A percentile compares a stretch with the other conserved stretches of the same genome.
Evolutionary conservation across 2,888 invertebrate species (phyloP).

Genomic region (Hemistola chrysoprasaria): DNA sequence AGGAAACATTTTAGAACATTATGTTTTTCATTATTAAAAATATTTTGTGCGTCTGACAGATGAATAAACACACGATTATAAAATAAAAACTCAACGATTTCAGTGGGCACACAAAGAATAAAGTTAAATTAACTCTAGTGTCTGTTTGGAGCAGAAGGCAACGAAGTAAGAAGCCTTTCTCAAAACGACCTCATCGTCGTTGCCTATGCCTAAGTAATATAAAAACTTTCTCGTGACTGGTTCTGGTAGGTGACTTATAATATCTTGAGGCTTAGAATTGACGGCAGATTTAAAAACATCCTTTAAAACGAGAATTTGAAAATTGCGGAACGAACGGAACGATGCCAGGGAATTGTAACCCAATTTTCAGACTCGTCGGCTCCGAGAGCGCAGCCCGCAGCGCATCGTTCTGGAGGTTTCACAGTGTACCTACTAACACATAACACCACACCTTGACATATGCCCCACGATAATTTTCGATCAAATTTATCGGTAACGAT

Average conservation of each 20-base stretch:
- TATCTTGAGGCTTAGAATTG: conserved; percentile 43
- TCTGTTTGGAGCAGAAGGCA: conserved; percentile 27
- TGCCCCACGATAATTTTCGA: conserved; percentile 58
- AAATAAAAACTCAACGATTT: conserved; percentile 16
- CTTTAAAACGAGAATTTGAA: conserved; percentile 55
- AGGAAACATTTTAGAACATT: background rate
- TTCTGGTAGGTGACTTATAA: conserved; percentile 25
- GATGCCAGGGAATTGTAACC: conserved; percentile 54
- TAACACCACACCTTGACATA: conserved; percentile 15
- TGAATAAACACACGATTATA: conserved; percentile 17
- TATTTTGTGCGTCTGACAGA: conserved; percentile 22
- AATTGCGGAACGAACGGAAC: conserved; percentile 46
- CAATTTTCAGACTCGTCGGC: conserved; percentile 59
- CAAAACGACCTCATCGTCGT: conserved; percentile 29
- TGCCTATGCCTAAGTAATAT: conserved; percentile 38
- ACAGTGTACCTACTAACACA: conserved; percentile 32
- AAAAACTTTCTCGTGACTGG: conserved; percentile 18
- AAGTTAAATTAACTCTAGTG: conserved; percentile 38
- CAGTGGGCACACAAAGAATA: conserved; percentile 23
- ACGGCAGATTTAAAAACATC: conserved; percentile 57
- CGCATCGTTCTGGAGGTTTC: conserved; percentile 31
- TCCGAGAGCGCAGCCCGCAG: conserved; percentile 32
- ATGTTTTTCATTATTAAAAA: conserved; percentile 1
- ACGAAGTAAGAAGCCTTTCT: conserved; percentile 31
- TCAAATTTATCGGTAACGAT: conserved; percentile 57